Conservation (phyloP, 2,888 invertebrate genomes). For the Axea sp. region DNA sequence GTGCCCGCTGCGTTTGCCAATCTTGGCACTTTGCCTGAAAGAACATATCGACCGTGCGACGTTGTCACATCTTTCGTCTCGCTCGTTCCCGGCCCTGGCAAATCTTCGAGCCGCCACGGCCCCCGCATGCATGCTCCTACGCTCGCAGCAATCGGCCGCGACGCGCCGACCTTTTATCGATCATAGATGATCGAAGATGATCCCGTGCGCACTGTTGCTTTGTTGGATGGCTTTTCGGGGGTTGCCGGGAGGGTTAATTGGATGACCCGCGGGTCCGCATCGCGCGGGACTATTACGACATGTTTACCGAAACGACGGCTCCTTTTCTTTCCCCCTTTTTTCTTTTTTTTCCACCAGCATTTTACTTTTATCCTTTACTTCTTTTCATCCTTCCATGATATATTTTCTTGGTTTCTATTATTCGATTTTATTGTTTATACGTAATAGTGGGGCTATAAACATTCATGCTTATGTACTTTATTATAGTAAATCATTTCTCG, state of each 20-base stretch:
- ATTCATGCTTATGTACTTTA: too few species aligned
- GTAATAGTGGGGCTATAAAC: too few species aligned
- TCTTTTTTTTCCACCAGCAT: too few species aligned
- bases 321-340: not conserved
- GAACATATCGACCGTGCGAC: slow-evolving; percentile 79
- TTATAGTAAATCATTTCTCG: too few species aligned
- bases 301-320: not conserved
- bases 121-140: slow-evolving; percentile 15
- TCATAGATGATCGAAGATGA: slow-evolving; percentile 58
- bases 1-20: slow-evolving; percentile 76
- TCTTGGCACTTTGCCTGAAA: slow-evolving; percentile 80
- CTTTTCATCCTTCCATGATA: too few species aligned
- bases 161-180: slow-evolving; percentile 62
- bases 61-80: slow-evolving; percentile 75
- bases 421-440: too few species aligned
- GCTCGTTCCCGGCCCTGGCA: slow-evolving; percentile 45
- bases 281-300: not conserved
- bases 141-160: slow-evolving; percentile 59
- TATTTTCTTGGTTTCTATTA: too few species aligned
- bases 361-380: too few species aligned
- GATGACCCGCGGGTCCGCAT: not conserved
- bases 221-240: slow-evolving; percentile 30
- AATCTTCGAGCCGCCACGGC: slow-evolving; percentile 5
- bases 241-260: slow-evolving; percentile 30
- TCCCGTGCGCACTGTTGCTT: slow-evolving; percentile 33